Conservation (phyloP, 2,113 vertebrate species). For the Seriola dumerili region DNA sequence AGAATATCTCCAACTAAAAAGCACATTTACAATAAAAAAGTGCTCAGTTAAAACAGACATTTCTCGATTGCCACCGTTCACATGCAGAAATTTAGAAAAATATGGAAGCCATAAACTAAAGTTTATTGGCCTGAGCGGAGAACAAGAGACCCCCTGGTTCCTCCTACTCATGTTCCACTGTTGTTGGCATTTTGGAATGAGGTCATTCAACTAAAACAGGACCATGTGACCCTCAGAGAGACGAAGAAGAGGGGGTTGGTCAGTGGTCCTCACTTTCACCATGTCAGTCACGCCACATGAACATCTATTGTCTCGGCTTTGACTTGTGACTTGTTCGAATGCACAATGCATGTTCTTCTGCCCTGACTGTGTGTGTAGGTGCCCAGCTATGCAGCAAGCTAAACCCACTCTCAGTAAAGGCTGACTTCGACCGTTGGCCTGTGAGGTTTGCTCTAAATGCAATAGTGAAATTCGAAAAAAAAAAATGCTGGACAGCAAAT, state of each 20-base stretch:
- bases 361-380: too few species aligned
- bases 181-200: slow-evolving; percentile 61
- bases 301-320: neutral
- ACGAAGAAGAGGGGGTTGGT: neutral
- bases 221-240: slow-evolving; percentile 53
- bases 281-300: neutral
- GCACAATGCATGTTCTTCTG: neutral
- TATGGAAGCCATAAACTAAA: slow-evolving; percentile 62
- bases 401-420: neutral
- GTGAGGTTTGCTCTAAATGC: neutral
- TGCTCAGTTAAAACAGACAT: slow-evolving; percentile 1
- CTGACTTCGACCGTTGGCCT: neutral
- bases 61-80: slow-evolving; percentile 42
- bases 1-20: neutral
- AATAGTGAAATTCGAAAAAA: too few species aligned
- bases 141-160: slow-evolving; percentile 32
- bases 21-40: slow-evolving; percentile 3
- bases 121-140: slow-evolving; percentile 61
- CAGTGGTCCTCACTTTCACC: slow-evolving; percentile 20
- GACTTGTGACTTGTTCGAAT: slow-evolving; percentile 19
- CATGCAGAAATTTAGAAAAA: slow-evolving; percentile 48
- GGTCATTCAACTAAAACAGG: slow-evolving; percentile 71
- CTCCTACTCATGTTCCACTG: slow-evolving; percentile 55
- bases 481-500: too few species aligned
- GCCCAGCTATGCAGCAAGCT: neutral